Evolutionary conservation across 2,797 vertebrate species (phyloP), one percentile per base, ranked within the genome.

Genomic region (Trematomus bernacchii): DNA sequence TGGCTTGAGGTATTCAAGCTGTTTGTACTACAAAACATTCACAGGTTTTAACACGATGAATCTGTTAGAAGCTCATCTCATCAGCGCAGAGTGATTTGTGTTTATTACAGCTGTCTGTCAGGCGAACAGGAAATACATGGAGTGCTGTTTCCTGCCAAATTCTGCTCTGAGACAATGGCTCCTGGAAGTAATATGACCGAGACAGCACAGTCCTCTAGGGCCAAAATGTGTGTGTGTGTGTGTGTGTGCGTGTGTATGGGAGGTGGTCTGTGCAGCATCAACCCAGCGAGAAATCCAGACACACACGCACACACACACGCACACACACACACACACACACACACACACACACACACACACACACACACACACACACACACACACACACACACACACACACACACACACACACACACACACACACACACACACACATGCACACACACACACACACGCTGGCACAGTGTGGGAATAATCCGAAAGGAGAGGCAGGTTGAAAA

Each of bases 91-190:
- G 55, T 43, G 19, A 19, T 13, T 27, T 44, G 16, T 14, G 30
- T 79, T 87, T 74, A 82, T 80, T 82, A 44, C 69, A 21, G 27
- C 21, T 46, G 77, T 59, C 23, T 57, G 82, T 75, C 50, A 48
- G n/a, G 12, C 11, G 54, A 71, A 60, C 58, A 79, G 86, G 86
- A 89, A 89, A 33, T 66, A 62, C 48, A 89, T 43, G 14, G 55
- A 74, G 82, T 12, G 18, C 79, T 83, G 89, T 54, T 89, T 91
- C 89, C 86, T 86, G 72, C 77, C 80, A 73, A 68, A 64, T 44
- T 61, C 73, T 79, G 70, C 61, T 64, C 68, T 15, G 68, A 80
- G 64, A 86, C 79, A 75, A 66, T 61, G 48, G 66, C 73, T 71
- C 59, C 64, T 85, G 84, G 70, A 86, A 80, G 77, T 60, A 55